Percentiles rank a stretch among this genome's conserved stretches.
These are phyloP conservation scores for Melierax canorus DNA, from an alignment of 2,113 vertebrate species.

Conservation along the genomic window DNA sequence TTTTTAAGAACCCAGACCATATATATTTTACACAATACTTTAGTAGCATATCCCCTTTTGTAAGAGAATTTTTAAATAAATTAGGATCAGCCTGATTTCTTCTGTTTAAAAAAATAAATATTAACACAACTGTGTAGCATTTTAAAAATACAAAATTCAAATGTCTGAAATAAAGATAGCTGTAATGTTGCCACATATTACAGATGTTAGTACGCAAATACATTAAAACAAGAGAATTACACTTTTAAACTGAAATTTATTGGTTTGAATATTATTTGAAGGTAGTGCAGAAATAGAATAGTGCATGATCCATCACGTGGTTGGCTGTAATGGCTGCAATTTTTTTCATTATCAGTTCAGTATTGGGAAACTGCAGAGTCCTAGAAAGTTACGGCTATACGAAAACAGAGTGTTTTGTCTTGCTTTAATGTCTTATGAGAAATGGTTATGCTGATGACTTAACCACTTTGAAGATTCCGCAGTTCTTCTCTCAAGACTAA, in stretches of 20 bases:
- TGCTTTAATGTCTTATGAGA: not conserved
- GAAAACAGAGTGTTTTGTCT: not conserved
- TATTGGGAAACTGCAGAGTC: not conserved
- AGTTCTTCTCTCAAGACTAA: not conserved
- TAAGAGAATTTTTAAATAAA: not conserved
- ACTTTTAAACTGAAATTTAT: not conserved
- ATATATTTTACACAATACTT: not conserved
- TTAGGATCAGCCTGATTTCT: not conserved
- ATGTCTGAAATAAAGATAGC: not conserved
- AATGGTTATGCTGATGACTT: not conserved
- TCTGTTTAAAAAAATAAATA: not conserved
- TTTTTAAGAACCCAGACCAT: not conserved
- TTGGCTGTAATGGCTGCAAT: not conserved
- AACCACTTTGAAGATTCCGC: not conserved
- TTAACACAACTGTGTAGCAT: not conserved
- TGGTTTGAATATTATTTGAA: not conserved
- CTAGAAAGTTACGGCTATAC: not conserved
- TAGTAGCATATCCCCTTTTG: not conserved
- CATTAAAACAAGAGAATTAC: not conserved
- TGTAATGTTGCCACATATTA: not conserved
- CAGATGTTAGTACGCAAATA: not conserved
- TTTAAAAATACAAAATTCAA: not conserved
- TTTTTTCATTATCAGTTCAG: not conserved
- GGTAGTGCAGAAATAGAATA: not conserved
- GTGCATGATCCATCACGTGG: not conserved